Base-by-base conservation (phyloP, 1,140 invertebrate species). In the Maconellicoccus hirsutus region DNA sequence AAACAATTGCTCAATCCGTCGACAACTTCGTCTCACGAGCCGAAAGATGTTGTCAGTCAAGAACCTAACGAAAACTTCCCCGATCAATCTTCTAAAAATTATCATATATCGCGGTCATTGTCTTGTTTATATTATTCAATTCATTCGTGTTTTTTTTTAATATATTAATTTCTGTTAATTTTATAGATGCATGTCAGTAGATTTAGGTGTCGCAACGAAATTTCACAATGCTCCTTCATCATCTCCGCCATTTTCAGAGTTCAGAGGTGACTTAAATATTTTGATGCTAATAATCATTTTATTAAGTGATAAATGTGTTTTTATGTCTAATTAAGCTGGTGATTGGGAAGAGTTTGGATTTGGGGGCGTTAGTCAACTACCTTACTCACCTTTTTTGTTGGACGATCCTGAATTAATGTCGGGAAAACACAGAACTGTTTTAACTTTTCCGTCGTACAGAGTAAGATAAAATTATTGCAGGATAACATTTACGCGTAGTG, bases 391-490 rank as follows among this genome's bases (percentile, higher is more conserved):
- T 0, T 91, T 93, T 80, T 84, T 94, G 42, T 80, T 98, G 23
- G 95, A 98, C 79, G 94, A 98, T 82, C 94, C 94, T 0, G 94
- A 98, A 81, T 81, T 98, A 16, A 93, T 94, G 75, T 93, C 93
- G 59, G 95, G 94, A 23, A 96, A 96, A 80, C 94, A 98, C 81
- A 84, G 93, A 72, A 98, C 94, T 10, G 79, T 96, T 14, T 81
- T 97, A n/a, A 95, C 93, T 1, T 97, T 98, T 78, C 90, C 93
- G 0, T 95, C 94, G 0, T 97, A 97, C 76, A 92, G 96, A 87
- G 87, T 88, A 81, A 52, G 33, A 16, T 52, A 19, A 52, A 3
- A 16, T 76, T n/a, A n/a, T n/a, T n/a, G n/a, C n/a, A n/a, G n/a
- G n/a, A n/a, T n/a, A n/a, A n/a, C n/a, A n/a, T 19, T 71, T 22